Conservation (phyloP, 1,140 invertebrate species). For the Tetramorium alpestre region DNA sequence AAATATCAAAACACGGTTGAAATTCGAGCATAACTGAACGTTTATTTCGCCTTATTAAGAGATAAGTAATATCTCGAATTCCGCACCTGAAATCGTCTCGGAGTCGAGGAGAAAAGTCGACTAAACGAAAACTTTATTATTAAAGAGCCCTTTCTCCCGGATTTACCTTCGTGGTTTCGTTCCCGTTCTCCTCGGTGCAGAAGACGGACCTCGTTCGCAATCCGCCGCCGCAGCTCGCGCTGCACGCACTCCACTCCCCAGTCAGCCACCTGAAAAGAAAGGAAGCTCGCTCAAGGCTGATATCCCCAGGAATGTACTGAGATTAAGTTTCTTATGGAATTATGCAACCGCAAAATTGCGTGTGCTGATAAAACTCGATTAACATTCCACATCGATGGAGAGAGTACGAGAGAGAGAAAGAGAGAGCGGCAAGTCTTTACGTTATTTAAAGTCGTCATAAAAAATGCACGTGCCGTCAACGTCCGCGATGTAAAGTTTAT, state of each 20-base stretch:
- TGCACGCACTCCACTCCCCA: conserved; percentile 95
- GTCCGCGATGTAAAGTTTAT: conserved; percentile 3
- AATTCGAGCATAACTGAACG: background rate
- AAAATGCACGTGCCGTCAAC: background rate
- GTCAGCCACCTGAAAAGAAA: conserved; percentile 92
- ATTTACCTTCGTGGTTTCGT: conserved; percentile 89
- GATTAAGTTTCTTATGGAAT: conserved; percentile 22
- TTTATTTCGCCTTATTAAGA: conserved; percentile 15
- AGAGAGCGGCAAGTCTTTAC: background rate
- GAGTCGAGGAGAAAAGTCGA: background rate
- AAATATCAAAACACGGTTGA: background rate
- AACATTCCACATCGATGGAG: conserved; percentile 5
- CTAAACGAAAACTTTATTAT: conserved; percentile 23
- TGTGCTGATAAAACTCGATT: conserved; percentile 14
- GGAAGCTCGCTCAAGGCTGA: conserved; percentile 4
- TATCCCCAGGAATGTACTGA: background rate
- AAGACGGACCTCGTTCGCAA: conserved; percentile 91
- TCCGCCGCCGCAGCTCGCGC: conserved; percentile 93
- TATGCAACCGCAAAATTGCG: background rate
- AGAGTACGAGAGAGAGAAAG: background rate
- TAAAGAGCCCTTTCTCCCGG: background rate
- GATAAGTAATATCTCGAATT: conserved; percentile 6
- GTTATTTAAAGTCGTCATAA: conserved; percentile 24
- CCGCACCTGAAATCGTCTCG: background rate
- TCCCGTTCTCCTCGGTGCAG: conserved; percentile 91